Evolutionary conservation across 2,113 vertebrate genomes (phyloP).

Genomic region (Oreotragus oreotragus): DNA sequence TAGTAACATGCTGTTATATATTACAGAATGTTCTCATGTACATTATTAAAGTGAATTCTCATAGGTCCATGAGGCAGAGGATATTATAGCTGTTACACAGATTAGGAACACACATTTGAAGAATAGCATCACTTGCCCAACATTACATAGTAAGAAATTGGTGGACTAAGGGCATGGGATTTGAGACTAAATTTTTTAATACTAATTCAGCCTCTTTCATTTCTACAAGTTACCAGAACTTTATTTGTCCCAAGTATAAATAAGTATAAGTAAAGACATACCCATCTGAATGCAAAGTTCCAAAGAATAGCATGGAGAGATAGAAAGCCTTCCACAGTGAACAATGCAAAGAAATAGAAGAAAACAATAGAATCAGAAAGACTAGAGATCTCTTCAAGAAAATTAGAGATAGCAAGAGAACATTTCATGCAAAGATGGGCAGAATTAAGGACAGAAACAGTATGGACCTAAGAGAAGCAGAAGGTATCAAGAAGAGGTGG

Average conservation of each 20-base stretch:
- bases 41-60: not conserved
- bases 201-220: not conserved
- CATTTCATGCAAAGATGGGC: not conserved
- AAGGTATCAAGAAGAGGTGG: not conserved
- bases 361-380: not conserved
- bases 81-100: not conserved
- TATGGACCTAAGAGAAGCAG: not conserved
- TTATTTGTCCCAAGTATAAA: not conserved
- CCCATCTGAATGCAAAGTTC: not conserved
- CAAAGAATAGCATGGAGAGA: not conserved
- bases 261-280: not conserved
- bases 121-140: not conserved
- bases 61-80: not conserved
- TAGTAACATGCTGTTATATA: not conserved
- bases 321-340: not conserved
- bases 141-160: not conserved
- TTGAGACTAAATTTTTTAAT: not conserved
- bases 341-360: not conserved
- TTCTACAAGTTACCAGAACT: conserved; percentile 4
- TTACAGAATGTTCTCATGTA: not conserved
- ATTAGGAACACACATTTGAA: not conserved
- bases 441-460: not conserved
- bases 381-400: not conserved
- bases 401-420: not conserved
- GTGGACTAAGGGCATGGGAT: not conserved